These are phyloP conservation scores for Rhinophrynus dorsalis DNA, from an alignment of 2,797 vertebrate species.

Conservation along the genomic window DNA sequence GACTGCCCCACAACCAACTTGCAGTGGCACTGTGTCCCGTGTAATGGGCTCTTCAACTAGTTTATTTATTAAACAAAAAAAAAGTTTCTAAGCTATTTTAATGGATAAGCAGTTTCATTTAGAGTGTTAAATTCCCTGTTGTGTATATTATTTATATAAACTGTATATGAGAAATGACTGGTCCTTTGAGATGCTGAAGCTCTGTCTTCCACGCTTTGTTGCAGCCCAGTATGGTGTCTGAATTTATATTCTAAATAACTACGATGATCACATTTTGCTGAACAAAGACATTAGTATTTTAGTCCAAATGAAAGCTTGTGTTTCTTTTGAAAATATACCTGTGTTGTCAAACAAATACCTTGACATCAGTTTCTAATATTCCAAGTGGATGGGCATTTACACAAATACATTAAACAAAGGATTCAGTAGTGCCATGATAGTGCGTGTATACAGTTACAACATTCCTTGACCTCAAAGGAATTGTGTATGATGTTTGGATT, in stretches of 20 bases:
- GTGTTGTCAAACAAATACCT: slow-evolving; percentile 11
- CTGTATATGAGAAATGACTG: neutral
- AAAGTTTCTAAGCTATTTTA: too few species aligned
- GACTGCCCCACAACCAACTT: too few species aligned
- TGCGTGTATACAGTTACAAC: slow-evolving; percentile 10
- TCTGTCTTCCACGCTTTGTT: too few species aligned
- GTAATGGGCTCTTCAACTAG: too few species aligned
- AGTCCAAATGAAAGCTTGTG: neutral
- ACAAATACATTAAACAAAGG: slow-evolving; percentile 4
- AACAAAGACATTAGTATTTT: neutral
- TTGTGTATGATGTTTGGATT: slow-evolving; percentile 22
- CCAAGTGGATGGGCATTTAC: neutral
- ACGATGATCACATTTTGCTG: too few species aligned
- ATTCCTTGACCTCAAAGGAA: neutral
- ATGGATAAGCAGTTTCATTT: too few species aligned
- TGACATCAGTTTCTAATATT: neutral
- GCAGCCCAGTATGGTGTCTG: too few species aligned
- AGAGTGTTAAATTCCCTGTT: too few species aligned
- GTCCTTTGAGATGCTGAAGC: neutral
- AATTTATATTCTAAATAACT: too few species aligned
- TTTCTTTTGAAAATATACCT: slow-evolving; percentile 12
- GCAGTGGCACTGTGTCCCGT: too few species aligned
- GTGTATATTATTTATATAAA: neutral
- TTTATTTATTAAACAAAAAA: too few species aligned
- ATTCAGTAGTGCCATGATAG: neutral